A percentile compares a stretch with the other conserved stretches of the same genome.
Evolutionary conservation across 2,888 invertebrate genomes (phyloP).

Genomic region (Drosophila anomalata): DNA sequence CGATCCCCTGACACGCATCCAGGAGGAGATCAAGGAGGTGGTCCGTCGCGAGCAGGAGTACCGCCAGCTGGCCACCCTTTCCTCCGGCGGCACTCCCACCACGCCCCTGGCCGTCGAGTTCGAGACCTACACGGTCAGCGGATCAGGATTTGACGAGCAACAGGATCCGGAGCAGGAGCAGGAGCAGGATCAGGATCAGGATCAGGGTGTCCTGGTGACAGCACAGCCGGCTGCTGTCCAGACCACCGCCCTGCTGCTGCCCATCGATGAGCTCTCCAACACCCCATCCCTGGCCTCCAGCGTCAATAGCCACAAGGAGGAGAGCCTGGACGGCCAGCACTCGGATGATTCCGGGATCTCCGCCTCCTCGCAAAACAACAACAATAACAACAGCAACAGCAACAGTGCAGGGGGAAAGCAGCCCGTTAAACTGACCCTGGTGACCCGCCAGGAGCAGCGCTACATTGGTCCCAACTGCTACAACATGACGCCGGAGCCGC

Average conservation of each 20-base stretch:
- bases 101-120: constrained; percentile 40
- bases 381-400: constrained; percentile 41
- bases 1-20: constrained; percentile 92
- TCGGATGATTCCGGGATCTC: constrained; percentile 84
- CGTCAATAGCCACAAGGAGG: constrained; percentile 80
- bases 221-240: constrained; percentile 60
- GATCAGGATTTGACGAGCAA: constrained; percentile 50
- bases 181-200: constrained; percentile 12
- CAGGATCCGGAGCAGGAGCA: constrained; percentile 23
- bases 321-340: constrained; percentile 80
- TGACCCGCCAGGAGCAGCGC: constrained; percentile 70
- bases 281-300: constrained; percentile 79
- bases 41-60: constrained; percentile 93
- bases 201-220: constrained; percentile 56
- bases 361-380: constrained; percentile 81
- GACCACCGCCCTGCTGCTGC: constrained; percentile 54
- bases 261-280: constrained; percentile 74
- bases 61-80: constrained; percentile 84
- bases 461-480: constrained; percentile 83
- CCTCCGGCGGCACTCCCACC: constrained; percentile 18
- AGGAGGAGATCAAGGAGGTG: constrained; percentile 94
- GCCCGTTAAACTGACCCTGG: constrained; percentile 49
- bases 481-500: constrained; percentile 81
- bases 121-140: constrained; percentile 45
- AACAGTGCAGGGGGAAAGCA: constrained; percentile 32